Conservation (phyloP, 1,140 invertebrate species). For the Trissolcus basalis region DNA sequence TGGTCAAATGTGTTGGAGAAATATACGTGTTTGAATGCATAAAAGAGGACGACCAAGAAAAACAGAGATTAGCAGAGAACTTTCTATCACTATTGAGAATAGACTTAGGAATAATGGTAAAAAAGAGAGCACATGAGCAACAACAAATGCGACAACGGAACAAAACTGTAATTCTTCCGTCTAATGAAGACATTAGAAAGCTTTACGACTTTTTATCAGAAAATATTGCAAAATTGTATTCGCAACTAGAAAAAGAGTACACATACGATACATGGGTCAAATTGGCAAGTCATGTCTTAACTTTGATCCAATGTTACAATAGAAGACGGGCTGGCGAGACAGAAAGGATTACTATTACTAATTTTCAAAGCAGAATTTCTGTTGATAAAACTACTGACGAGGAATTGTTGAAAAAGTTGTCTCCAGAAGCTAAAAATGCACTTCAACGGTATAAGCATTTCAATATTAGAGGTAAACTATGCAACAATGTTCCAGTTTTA, state of each 20-base stretch:
- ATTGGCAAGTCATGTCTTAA: constrained; percentile 14
- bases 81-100: constrained; percentile 6
- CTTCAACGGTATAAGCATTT: constrained; percentile 30
- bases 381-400: constrained; percentile 5
- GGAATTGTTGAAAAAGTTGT: constrained; percentile 3
- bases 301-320: constrained; percentile 26
- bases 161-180: constrained; percentile 20
- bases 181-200: constrained; percentile 19
- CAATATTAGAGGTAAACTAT: constrained; percentile 25
- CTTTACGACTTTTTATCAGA: constrained; percentile 23
- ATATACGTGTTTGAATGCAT: too few species aligned
- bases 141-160: constrained; percentile 10
- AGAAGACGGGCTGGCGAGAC: constrained; percentile 33
- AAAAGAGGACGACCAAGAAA: too few species aligned
- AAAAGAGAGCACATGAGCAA: constrained; percentile 18
- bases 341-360: constrained; percentile 11
- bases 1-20: too few species aligned
- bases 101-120: background rate
- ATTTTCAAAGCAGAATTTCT: constrained; percentile 19
- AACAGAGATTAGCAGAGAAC: background rate
- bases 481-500: too few species aligned
- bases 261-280: constrained; percentile 10
- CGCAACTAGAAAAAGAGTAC: constrained; percentile 13
- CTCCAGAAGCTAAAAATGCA: background rate
- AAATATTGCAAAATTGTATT: background rate